Conservation (phyloP, 2,113 vertebrate species). For the Laticauda colubrina region DNA sequence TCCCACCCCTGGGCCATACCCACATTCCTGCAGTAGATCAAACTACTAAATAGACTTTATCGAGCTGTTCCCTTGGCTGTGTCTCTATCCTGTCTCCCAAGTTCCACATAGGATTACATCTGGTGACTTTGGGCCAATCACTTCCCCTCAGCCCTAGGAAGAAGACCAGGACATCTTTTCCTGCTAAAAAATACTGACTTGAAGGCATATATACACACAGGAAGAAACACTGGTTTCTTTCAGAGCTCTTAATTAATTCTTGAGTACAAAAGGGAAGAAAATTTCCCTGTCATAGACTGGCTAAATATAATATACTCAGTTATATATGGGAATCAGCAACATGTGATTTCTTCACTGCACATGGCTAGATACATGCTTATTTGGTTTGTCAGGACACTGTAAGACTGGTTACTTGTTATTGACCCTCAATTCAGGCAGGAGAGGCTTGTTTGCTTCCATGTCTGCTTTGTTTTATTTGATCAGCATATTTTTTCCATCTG, state of each 20-base stretch:
- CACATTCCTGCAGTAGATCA: neutral
- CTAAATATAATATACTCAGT: neutral
- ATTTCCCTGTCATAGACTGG: neutral
- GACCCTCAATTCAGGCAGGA: neutral
- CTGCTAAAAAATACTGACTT: neutral
- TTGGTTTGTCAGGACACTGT: neutral
- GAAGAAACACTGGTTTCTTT: neutral
- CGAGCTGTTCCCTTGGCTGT: neutral
- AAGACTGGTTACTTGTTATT: neutral
- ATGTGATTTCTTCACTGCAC: neutral
- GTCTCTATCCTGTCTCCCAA: neutral
- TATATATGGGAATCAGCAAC: neutral
- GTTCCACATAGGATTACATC: neutral
- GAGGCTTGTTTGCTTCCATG: conserved; percentile 13
- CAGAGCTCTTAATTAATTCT: neutral
- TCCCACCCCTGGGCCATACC: neutral
- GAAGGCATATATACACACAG: neutral
- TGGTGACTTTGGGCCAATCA: neutral
- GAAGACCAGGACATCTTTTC: neutral
- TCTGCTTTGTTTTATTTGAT: conserved; percentile 42
- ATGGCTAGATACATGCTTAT: neutral
- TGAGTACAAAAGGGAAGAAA: neutral
- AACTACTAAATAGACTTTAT: neutral
- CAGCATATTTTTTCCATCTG: conserved; percentile 23
- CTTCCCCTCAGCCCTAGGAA: neutral